Conservation (phyloP, 2,888 invertebrate genomes). For the Agelastica alni region DNA sequence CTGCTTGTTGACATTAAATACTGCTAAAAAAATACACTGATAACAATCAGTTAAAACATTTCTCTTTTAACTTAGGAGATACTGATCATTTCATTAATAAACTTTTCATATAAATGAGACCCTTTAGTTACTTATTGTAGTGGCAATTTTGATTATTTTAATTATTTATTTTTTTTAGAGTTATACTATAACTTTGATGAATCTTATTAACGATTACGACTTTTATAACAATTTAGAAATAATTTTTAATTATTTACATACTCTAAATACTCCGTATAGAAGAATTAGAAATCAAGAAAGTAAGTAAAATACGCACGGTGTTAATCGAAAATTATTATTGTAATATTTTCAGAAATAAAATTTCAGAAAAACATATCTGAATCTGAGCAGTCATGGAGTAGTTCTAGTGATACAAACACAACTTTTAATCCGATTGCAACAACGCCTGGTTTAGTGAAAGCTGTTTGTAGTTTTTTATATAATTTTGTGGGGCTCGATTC, state of each 20-base stretch:
- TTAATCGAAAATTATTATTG: not conserved
- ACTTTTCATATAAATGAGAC: no score
- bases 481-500: conserved; percentile 56
- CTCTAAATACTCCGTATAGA: conserved; percentile 27
- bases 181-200: conserved; percentile 27
- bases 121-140: no score
- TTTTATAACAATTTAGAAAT: conserved; percentile 47
- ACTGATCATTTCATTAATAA: no score
- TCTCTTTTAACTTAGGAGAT: no score
- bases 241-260: conserved; percentile 43
- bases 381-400: conserved; percentile 33
- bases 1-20: no score
- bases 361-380: conserved; percentile 1
- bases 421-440: conserved; percentile 34
- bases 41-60: no score
- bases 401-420: conserved; percentile 18
- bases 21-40: no score
- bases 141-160: no score
- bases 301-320: conserved; percentile 4
- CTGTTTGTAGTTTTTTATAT: conserved; percentile 55
- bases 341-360: not conserved
- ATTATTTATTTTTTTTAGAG: no score
- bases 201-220: conserved; percentile 45
- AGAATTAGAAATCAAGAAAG: conserved; percentile 17
- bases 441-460: conserved; percentile 58